Base-by-base conservation (phyloP, 2,797 vertebrate species). In the Myotis vivesi region DNA sequence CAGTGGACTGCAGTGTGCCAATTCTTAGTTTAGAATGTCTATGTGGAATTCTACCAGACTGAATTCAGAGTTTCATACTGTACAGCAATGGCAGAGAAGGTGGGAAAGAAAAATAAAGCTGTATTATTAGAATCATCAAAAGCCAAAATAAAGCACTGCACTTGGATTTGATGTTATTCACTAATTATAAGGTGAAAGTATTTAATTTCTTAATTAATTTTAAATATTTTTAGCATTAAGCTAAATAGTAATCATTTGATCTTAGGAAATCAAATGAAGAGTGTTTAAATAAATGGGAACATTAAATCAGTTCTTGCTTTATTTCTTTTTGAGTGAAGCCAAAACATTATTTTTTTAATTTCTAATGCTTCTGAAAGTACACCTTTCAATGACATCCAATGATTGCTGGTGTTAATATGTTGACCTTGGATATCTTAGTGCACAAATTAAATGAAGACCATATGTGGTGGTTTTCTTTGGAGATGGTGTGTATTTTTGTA, bases 401-500 rank as follows among this genome's bases (percentile, higher is more conserved):
- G 79, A 72, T 62, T 94, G 20, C 44, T 89, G 44, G 16, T 91
- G 23, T 68, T 92, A 94, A 93, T 96, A 91, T 96, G n/a, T 68
- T 96, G 96, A 94, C 73, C 44, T 94, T 92, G 49, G 44, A 71
- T 87, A 57, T 94, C 96, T 71, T 96, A 76, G 92, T 93, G 57
- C 73, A 91, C 30, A 2, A 57, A 51, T 23, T 95, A 46, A 96
- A 97, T 95, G 30, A 85, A 95, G 77, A 72, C 92, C 79, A 72
- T 76, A 73, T 97, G 68, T 51, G 28, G 66, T 87, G 23, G 57
- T 95, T 95, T 77, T 80, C 85, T 95, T 97, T 97, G 68, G 90
- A 97, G 73, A 57, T 71, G 19, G 22, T 86, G 41, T 36, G 51
- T 97, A 92, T 94, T 97, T 97, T 96, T 76, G 62, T 95, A 8